Percentiles rank a stretch among this genome's conserved stretches.
Evolutionary conservation across 1,140 invertebrate species (phyloP).

Genomic region (Ceratina calcarata): DNA sequence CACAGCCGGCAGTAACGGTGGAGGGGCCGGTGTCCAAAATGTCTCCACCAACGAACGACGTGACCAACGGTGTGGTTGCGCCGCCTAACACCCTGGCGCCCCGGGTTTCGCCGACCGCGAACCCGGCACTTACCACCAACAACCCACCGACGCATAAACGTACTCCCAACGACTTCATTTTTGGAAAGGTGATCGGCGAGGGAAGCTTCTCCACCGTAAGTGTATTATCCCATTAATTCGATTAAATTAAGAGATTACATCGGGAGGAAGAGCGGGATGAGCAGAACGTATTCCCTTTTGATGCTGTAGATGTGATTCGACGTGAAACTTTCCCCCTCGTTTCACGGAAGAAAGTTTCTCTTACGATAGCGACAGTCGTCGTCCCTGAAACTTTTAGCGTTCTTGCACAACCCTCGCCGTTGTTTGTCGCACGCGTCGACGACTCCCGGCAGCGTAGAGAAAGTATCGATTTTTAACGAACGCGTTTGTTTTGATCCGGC

Average conservation of each 20-base stretch:
- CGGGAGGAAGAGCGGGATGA: not conserved
- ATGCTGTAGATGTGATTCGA: not conserved
- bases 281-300: not conserved
- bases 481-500: conserved; percentile 15
- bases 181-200: conserved; percentile 97
- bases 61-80: conserved; percentile 75
- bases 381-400: conserved; percentile 26
- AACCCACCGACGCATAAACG: conserved; percentile 83
- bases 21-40: conserved; percentile 79
- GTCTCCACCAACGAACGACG: conserved; percentile 79
- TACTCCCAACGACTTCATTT: conserved; percentile 94
- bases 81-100: conserved; percentile 67
- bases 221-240: conserved; percentile 49
- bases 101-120: conserved; percentile 68
- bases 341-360: conserved; percentile 18
- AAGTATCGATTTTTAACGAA: conserved; percentile 25
- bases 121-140: conserved; percentile 70
- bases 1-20: conserved; percentile 79
- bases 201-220: conserved; percentile 96
- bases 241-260: conserved; percentile 25
- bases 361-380: not conserved
- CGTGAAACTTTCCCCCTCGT: conserved; percentile 28
- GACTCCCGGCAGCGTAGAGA: not conserved
- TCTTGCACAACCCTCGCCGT: no score
- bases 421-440: no score